These are phyloP conservation scores for Glossophaga mutica DNA, from an alignment of 2,797 vertebrate species.

Conservation along the genomic window DNA sequence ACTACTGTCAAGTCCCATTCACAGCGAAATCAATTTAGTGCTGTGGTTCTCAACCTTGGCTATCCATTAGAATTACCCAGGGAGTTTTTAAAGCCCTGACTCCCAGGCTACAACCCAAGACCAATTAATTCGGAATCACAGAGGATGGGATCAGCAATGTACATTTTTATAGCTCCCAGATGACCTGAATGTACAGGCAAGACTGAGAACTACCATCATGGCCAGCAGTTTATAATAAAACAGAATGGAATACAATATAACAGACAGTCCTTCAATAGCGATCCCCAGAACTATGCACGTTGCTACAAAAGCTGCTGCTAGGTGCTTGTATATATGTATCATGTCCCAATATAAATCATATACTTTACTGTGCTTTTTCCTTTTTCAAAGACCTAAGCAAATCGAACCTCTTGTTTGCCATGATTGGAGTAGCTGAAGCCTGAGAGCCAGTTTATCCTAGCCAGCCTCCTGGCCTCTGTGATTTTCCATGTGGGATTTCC, in stretches of 20 bases:
- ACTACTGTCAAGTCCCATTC: conserved; percentile 9
- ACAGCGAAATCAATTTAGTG: neutral
- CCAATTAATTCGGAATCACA: conserved; percentile 22
- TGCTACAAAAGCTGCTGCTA: neutral
- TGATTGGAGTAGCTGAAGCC: neutral
- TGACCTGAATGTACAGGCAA: neutral
- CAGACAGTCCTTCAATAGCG: neutral
- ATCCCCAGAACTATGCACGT: neutral
- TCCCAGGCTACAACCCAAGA: neutral
- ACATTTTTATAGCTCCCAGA: neutral
- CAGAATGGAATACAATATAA: neutral
- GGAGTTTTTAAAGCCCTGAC: conserved; percentile 19
- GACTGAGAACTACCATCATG: neutral
- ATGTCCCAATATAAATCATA: neutral
- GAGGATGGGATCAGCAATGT: neutral
- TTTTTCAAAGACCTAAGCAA: neutral
- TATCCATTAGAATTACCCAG: neutral
- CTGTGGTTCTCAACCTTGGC: neutral
- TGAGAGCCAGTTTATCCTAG: neutral
- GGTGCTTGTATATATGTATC: neutral
- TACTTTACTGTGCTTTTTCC: neutral
- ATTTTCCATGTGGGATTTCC: neutral
- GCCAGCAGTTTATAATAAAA: neutral
- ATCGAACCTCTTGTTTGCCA: neutral
- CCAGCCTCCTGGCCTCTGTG: neutral